A percentile compares a stretch with the other conserved stretches of the same genome.
Conservation (phyloP, 2,797 vertebrate genomes). For the Tokudaia tokunoshimensis region DNA sequence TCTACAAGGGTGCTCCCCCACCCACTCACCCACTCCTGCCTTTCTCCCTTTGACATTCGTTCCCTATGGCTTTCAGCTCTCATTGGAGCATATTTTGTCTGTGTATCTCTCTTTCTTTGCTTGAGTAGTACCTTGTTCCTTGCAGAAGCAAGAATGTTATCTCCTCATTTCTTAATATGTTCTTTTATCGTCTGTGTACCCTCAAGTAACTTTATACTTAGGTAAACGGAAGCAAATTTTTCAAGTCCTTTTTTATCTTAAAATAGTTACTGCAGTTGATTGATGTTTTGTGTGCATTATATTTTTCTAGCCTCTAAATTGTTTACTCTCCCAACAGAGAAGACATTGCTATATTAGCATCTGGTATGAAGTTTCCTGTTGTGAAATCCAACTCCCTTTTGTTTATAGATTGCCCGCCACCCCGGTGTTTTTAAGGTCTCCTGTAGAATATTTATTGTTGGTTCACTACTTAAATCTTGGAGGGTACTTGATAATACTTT, state of each 20-base stretch:
- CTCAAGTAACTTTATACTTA: neutral
- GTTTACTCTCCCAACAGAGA: neutral
- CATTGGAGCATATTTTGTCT: neutral
- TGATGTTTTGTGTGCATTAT: neutral
- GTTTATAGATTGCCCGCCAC: neutral
- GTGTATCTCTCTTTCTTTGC: neutral
- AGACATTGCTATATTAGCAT: neutral
- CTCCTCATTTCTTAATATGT: neutral
- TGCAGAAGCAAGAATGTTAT: too few relatives aligned
- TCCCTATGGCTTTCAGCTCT: neutral
- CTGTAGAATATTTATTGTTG: neutral
- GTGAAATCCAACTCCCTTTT: neutral
- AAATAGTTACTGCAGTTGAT: neutral
- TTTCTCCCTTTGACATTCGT: neutral
- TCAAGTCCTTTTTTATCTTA: neutral
- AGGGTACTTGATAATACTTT: neutral
- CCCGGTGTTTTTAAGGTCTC: neutral
- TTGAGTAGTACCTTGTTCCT: too few relatives aligned
- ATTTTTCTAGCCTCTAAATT: neutral
- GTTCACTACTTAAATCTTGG: neutral
- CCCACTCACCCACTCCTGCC: too few relatives aligned
- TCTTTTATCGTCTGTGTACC: neutral
- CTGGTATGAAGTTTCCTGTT: neutral
- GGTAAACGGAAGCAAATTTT: neutral
- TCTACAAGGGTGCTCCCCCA: too few relatives aligned